Evolutionary conservation across 2,888 invertebrate genomes (phyloP).

Genomic region (Mythimna pallens): DNA sequence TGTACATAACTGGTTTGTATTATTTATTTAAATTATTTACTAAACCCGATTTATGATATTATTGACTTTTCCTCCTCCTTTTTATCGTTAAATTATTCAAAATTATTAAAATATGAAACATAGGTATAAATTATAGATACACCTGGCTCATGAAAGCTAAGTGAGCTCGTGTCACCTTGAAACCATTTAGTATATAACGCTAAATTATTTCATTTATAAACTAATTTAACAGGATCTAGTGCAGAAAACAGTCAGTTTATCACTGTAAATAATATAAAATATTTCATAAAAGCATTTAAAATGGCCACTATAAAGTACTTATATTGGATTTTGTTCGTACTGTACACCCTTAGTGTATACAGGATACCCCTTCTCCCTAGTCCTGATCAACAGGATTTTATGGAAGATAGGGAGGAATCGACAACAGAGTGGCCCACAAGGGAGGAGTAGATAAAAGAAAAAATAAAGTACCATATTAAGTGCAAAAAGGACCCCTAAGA

Average conservation of each 20-base stretch:
- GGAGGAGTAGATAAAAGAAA: no score
- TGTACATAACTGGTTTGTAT: neutral
- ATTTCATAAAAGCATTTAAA: neutral
- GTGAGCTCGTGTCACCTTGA: neutral
- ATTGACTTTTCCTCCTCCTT: neutral
- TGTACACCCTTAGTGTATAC: slow-evolving; percentile 1
- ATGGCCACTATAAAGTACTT: neutral
- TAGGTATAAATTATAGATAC: neutral
- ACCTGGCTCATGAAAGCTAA: neutral
- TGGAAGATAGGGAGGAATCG: no score
- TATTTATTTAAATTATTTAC: neutral
- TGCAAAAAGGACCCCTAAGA: no score
- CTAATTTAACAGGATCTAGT: neutral
- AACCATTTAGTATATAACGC: neutral
- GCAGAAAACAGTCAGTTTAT: neutral
- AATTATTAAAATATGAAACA: neutral
- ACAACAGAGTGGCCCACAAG: no score
- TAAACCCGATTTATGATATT: neutral
- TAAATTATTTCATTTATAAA: neutral
- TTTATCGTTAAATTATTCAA: neutral
- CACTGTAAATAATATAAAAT: neutral
- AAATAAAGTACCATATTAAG: no score
- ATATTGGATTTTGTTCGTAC: neutral
- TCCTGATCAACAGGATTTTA: neutral
- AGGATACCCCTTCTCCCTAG: neutral